phyloP scores from a whole-genome alignment of 2,888 invertebrate genomes.

The Drosophila crucigera region DNA sequence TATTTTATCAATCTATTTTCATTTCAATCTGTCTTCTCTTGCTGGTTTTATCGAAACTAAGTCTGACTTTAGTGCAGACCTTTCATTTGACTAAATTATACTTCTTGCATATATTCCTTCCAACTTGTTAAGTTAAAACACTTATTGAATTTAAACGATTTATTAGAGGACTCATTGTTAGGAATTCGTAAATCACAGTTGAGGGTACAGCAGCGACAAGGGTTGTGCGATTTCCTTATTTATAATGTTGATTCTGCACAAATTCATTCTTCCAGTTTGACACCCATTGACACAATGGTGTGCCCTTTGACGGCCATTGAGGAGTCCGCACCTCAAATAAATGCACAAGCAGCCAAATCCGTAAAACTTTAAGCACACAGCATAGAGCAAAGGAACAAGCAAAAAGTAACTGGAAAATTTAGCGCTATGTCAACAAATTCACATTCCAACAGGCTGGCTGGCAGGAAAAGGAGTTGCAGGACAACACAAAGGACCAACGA shows the following conservation, averaged over 20 bases:
- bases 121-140: neutral
- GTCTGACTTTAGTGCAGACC: neutral
- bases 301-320: conserved; percentile 39
- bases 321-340: conserved; percentile 41
- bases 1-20: neutral
- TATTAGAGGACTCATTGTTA: neutral
- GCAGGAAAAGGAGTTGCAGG: conserved; percentile 16
- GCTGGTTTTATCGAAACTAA: neutral
- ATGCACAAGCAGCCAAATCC: conserved; percentile 28
- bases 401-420: conserved; percentile 72
- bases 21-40: neutral
- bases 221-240: conserved; percentile 35
- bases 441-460: conserved; percentile 40
- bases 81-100: neutral
- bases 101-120: neutral
- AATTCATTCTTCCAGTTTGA: conserved; percentile 61
- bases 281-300: conserved; percentile 56
- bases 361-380: conserved; percentile 54
- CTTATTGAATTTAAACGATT: neutral
- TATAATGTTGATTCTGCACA: conserved; percentile 61
- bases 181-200: neutral
- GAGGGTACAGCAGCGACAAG: neutral
- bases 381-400: conserved; percentile 42
- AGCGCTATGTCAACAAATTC: conserved; percentile 74
- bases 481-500: conserved; percentile 36